phyloP scores from a whole-genome alignment of 2,888 invertebrate genomes.

The Ochropleura leucogaster region DNA sequence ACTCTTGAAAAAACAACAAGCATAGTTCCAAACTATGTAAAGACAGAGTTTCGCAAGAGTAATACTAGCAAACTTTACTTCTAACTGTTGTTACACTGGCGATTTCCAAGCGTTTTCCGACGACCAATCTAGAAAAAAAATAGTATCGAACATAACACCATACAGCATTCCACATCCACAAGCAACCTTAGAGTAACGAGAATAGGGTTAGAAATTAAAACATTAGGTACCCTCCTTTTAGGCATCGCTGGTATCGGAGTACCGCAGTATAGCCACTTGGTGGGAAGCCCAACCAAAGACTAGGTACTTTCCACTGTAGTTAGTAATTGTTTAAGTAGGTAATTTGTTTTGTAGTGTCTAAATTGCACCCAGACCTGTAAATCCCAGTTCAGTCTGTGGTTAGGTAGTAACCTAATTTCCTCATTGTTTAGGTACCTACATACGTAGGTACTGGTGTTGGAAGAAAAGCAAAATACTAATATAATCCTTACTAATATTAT shows the following conservation, averaged over 20 bases:
- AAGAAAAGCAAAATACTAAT: not conserved
- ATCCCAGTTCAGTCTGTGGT: not conserved
- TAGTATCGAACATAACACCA: not conserved
- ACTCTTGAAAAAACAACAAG: too few species aligned
- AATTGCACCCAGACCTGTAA: not conserved
- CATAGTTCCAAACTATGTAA: too few species aligned
- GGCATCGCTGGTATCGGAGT: not conserved
- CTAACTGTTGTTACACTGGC: too few species aligned
- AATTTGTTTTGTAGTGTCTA: not conserved
- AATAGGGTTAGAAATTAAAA: not conserved
- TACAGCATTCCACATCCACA: not conserved
- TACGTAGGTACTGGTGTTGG: not conserved
- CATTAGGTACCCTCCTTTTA: not conserved
- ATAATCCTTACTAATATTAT: too few species aligned
- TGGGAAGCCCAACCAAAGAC: not conserved
- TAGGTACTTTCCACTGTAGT: not conserved
- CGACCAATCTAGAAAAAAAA: too few species aligned
- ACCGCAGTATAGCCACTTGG: not conserved
- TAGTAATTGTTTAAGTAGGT: not conserved
- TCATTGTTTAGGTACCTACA: not conserved
- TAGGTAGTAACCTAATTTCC: not conserved
- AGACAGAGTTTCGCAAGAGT: too few species aligned
- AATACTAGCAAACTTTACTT: too few species aligned
- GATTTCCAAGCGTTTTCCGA: too few species aligned
- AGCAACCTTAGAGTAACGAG: not conserved